Base-by-base conservation (phyloP, 2,888 invertebrate genomes). In the Seira musarum region DNA sequence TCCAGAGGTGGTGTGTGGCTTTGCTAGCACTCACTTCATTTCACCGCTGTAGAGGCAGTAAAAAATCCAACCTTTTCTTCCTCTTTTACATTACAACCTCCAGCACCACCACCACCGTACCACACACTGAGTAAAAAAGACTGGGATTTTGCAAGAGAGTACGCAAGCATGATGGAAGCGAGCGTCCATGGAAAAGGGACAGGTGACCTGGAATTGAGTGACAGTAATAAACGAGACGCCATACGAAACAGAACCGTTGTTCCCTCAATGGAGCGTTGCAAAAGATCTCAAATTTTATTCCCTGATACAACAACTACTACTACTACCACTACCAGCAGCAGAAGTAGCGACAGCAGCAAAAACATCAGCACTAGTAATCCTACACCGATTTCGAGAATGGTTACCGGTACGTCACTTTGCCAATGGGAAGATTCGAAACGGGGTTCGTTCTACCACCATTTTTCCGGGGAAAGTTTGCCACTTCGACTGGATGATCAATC, bases 141-240 rank as follows among this genome's bases (percentile, higher is more conserved):
- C 30, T 30, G 3, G 30, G 8, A 30, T 53, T 53, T 53, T 53
- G 53, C 30, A 30, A 30, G 15, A 53, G 53, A 30, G 30, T 30
- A 30, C 2, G 30, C 8, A 30, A 53, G 53, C 53, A 72, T 78
- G 30, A 30, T 30, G 30, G 30, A 30, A 66, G 71, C 60, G 19
- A 66, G 69, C 30, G 53, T 57, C 30, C 73, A 57, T n/a, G 35
- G 21, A 64, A 70, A 24, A 69, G 68, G 60, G 30, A 61, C 69
- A 70, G 69, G 70, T 65, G 65, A 65, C 70, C 65, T 69, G 80
- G 73, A 69, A 46, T 35, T 63, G 25, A 70, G 46, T 69, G 74
- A 74, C 70, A 80, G 80, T 80, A 57, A 63, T 49, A 65, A 63
- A 35, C 65, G n/a, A 63, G 22, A 22, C 63, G 13, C 68, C 73